phyloP scores from a whole-genome alignment of 92 coral and sea anemone species.

The Umimayanthus kanabou region DNA sequence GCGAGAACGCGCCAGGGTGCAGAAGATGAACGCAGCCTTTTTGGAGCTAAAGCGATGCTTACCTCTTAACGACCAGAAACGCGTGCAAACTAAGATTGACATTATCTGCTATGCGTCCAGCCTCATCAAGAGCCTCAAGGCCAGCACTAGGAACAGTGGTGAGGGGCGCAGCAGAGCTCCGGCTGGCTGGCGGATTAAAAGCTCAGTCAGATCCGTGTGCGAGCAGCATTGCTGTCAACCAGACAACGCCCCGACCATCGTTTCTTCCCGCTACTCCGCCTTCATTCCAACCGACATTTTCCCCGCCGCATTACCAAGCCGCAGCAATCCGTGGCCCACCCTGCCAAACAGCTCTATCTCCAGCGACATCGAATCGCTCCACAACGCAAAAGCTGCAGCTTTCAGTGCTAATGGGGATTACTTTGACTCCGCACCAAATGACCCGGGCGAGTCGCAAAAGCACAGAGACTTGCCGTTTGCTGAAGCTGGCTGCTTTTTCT shows the following conservation, averaged over 20 bases:
- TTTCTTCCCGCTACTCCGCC: slow-evolving; percentile 9
- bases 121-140: slow-evolving; percentile 41
- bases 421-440: slow-evolving; percentile 30
- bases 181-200: slow-evolving; percentile 23
- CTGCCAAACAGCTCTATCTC: background rate
- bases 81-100: slow-evolving; percentile 55
- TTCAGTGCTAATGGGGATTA: slow-evolving; percentile 8
- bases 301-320: background rate
- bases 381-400: slow-evolving; percentile 10
- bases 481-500: background rate
- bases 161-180: slow-evolving; percentile 33
- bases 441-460: background rate
- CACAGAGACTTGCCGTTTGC: slow-evolving; percentile 7
- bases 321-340: background rate
- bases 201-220: slow-evolving; percentile 23
- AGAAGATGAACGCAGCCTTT: slow-evolving; percentile 64
- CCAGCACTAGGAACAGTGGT: background rate
- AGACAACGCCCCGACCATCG: slow-evolving; percentile 40
- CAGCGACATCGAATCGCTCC: background rate
- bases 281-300: slow-evolving; percentile 25
- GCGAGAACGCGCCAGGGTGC: slow-evolving; percentile 55
- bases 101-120: slow-evolving; percentile 51
- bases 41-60: slow-evolving; percentile 53
- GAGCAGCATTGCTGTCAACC: slow-evolving; percentile 32
- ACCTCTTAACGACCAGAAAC: slow-evolving; percentile 39